Conservation (phyloP, 2,888 invertebrate genomes). For the Drosophila mulleri region DNA sequence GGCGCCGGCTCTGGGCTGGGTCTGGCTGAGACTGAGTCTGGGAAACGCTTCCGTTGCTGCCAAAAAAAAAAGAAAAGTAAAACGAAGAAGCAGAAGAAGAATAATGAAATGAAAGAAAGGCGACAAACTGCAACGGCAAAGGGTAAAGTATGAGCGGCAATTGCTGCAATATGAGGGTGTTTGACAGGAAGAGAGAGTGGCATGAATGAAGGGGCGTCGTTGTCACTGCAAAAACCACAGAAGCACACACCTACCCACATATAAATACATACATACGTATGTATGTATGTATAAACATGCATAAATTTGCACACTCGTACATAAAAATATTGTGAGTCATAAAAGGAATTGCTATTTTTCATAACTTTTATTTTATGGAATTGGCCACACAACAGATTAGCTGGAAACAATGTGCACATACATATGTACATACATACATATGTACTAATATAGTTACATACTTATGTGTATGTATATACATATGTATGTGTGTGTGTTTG, state of each 20-base stretch:
- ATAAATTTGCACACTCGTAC: not conserved
- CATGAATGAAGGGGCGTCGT: not conserved
- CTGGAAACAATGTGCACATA: slow-evolving; percentile 9
- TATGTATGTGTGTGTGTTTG: not conserved
- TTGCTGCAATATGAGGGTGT: slow-evolving; percentile 43
- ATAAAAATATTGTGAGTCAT: slow-evolving; percentile 13
- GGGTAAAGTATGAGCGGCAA: slow-evolving; percentile 21
- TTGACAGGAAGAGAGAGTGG: not conserved
- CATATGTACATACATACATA: not conserved
- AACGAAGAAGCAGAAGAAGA: not conserved
- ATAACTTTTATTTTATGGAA: not conserved
- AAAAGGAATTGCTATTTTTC: slow-evolving; percentile 15
- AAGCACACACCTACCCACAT: not conserved
- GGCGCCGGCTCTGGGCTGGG: slow-evolving; percentile 41
- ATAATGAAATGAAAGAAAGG: not conserved
- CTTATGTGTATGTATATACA: not conserved
- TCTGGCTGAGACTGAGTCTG: slow-evolving; percentile 9
- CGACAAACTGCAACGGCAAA: slow-evolving; percentile 5
- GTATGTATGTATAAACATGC: too few relatives aligned
- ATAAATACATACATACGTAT: too few relatives aligned
- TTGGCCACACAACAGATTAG: not conserved
- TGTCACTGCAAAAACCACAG: slow-evolving; percentile 3
- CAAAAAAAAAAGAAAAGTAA: slow-evolving; percentile 14
- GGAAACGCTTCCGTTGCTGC: slow-evolving; percentile 41
- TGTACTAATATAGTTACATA: not conserved